A percentile compares a stretch with the other conserved stretches of the same genome.
phyloP scores from a whole-genome alignment of 2,113 vertebrate species.

The Thunnus thynnus region DNA sequence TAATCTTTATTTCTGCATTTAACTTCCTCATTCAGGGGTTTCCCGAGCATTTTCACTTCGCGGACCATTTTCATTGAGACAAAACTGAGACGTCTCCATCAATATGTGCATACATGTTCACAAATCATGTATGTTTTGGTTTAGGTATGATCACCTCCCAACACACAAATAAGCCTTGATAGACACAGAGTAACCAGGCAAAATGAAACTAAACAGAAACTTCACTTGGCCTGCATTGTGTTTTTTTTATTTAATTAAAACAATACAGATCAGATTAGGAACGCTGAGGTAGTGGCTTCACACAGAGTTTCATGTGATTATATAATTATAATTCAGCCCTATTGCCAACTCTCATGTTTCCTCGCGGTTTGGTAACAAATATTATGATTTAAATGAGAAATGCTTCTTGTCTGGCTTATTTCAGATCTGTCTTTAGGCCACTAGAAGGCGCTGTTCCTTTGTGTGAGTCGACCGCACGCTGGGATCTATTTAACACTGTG shows the following conservation, averaged over 20 bases:
- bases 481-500: slow-evolving; percentile 11
- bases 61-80: neutral
- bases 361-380: too few species aligned
- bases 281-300: neutral
- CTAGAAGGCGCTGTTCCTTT: slow-evolving; percentile 51
- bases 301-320: neutral
- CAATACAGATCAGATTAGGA: neutral
- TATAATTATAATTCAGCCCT: neutral
- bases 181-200: neutral
- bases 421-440: slow-evolving; percentile 29
- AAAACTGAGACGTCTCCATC: too few species aligned
- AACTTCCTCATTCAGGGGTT: neutral
- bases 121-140: neutral
- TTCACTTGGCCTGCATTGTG: neutral
- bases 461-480: neutral
- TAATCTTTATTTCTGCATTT: slow-evolving; percentile 36
- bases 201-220: neutral
- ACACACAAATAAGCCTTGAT: neutral
- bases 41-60: neutral
- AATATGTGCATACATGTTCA: neutral
- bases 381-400: neutral
- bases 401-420: neutral
- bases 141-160: neutral
- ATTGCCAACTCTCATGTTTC: neutral
- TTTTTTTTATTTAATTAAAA: neutral